Conservation (phyloP, 2,797 vertebrate species). For the Acridotheres tristis region DNA sequence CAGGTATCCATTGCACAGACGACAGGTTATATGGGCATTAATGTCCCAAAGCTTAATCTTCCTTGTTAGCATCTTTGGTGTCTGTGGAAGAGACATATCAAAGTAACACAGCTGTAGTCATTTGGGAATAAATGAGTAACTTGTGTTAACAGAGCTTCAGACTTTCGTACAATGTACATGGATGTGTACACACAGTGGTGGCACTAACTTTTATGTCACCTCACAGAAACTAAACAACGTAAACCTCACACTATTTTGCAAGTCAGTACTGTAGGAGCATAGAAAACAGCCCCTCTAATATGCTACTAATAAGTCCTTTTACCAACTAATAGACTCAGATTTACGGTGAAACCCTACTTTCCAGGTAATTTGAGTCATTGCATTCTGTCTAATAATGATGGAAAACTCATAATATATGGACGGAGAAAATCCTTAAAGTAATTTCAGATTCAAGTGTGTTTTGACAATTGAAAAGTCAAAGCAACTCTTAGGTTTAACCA, state of each 20-base stretch:
- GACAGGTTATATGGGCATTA: slow-evolving; percentile 99
- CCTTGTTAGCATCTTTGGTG: slow-evolving; percentile 96
- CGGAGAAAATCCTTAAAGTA: background rate
- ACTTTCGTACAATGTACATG: background rate
- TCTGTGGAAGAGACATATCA: slow-evolving; percentile 62
- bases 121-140: background rate
- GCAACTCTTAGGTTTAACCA: background rate
- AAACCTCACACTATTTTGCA: background rate
- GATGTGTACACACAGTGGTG: accelerated
- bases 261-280: background rate
- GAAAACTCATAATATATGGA: background rate
- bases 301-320: background rate
- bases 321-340: background rate
- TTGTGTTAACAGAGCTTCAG: background rate
- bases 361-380: background rate
- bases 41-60: slow-evolving; percentile 99
- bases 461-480: background rate
- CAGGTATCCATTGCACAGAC: slow-evolving; percentile 97
- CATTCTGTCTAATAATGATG: background rate
- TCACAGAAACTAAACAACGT: background rate
- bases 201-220: background rate
- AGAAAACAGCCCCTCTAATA: background rate
- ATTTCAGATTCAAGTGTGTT: background rate
- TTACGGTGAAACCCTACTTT: background rate
- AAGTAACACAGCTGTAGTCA: background rate